phyloP scores from a whole-genome alignment of 2,888 invertebrate genomes.

The Lamellibrachia satsuma region DNA sequence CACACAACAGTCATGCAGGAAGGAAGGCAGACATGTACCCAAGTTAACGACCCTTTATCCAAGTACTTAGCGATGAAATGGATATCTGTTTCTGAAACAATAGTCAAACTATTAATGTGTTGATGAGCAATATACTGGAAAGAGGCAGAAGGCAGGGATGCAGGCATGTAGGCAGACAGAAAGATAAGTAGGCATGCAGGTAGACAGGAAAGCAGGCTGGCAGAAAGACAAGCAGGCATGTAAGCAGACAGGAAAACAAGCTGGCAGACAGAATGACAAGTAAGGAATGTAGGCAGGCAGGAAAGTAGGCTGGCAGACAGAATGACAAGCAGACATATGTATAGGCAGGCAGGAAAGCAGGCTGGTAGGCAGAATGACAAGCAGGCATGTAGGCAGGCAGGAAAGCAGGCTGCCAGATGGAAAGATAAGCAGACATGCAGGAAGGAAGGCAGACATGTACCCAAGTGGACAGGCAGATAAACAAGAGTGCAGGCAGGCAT shows the following conservation, averaged over 20 bases:
- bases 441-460: not conserved
- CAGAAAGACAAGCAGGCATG: not conserved
- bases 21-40: not conserved
- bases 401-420: not conserved
- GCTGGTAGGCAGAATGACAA: too few relatives aligned
- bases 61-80: constrained; percentile 52
- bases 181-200: not conserved
- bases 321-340: not conserved
- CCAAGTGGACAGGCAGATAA: not conserved
- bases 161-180: not conserved
- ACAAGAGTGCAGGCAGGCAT: not conserved
- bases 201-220: not conserved
- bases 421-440: not conserved
- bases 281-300: not conserved
- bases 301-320: not conserved
- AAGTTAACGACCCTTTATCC: constrained; percentile 45
- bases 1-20: not conserved
- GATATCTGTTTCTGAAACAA: constrained; percentile 53
- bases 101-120: not conserved
- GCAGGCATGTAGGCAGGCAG: not conserved
- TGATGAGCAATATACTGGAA: not conserved
- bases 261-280: not conserved
- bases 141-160: not conserved
- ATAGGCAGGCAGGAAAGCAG: not conserved
- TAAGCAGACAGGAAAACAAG: not conserved